A percentile compares a stretch with the other conserved stretches of the same genome.
These are phyloP conservation scores for Electrona antarctica DNA, from an alignment of 2,113 vertebrate species.

Conservation along the genomic window DNA sequence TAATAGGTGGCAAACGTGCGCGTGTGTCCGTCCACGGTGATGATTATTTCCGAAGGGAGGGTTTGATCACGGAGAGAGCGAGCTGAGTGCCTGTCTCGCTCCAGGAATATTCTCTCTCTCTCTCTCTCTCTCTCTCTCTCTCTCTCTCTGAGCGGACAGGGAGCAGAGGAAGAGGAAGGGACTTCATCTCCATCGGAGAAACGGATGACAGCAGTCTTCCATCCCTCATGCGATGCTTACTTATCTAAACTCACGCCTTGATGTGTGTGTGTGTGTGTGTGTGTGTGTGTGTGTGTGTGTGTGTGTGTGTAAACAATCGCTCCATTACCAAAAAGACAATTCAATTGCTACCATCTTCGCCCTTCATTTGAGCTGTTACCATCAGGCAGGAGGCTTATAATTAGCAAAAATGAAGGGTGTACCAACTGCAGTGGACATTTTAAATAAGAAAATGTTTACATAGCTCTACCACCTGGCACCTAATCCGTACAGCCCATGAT, in stretches of 20 bases:
- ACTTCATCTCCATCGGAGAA: background rate
- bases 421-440: too few relatives aligned
- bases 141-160: background rate
- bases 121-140: background rate
- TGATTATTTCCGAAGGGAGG: conserved; percentile 12
- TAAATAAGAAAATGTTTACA: too few relatives aligned
- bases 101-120: background rate
- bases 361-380: too few relatives aligned
- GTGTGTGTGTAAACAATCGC: background rate
- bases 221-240: background rate
- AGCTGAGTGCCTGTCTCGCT: background rate
- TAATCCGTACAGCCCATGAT: too few relatives aligned
- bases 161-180: background rate
- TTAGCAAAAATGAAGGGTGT: too few relatives aligned
- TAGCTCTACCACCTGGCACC: too few relatives aligned
- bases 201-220: background rate
- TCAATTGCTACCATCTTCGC: too few relatives aligned
- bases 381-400: too few relatives aligned
- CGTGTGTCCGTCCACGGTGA: background rate
- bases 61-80: conserved; percentile 53
- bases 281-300: background rate
- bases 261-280: background rate
- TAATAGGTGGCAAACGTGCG: conserved; percentile 30
- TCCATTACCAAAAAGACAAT: too few relatives aligned
- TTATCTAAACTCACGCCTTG: background rate